A percentile compares a stretch with the other conserved stretches of the same genome.
Conservation (phyloP, 2,888 invertebrate species). For the Gymnocheta viridis region DNA sequence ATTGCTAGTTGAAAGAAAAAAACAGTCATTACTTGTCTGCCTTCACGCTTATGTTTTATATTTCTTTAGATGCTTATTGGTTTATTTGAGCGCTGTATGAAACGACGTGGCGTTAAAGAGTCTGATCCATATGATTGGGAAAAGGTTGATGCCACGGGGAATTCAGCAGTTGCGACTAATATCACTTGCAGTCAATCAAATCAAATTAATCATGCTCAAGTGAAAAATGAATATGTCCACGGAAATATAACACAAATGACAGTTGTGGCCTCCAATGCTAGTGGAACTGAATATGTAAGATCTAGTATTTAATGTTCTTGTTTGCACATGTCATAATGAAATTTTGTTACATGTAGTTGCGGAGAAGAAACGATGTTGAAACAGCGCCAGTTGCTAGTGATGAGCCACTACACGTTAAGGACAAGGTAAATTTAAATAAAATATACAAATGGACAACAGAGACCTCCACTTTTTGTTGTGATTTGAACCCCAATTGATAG, state of each 20-base stretch:
- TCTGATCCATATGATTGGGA: constrained; percentile 98
- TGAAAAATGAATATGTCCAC: constrained; percentile 80
- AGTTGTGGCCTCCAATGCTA: constrained; percentile 81
- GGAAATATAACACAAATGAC: constrained; percentile 82
- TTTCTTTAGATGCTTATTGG: constrained; percentile 88
- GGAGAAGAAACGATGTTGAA: constrained; percentile 86
- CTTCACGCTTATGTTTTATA: too few species aligned
- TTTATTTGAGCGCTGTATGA: constrained; percentile 95
- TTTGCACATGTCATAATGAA: background rate
- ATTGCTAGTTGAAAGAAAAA: too few species aligned
- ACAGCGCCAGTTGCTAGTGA: constrained; percentile 85
- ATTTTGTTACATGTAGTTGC: constrained; percentile 82
- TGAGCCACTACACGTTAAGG: constrained; percentile 84
- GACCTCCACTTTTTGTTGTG: too few species aligned
- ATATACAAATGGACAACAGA: background rate
- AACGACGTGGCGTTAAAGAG: constrained; percentile 93
- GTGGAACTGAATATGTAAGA: constrained; percentile 82
- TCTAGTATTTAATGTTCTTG: background rate
- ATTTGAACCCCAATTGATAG: too few species aligned
- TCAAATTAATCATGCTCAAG: constrained; percentile 78
- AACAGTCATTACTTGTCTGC: too few species aligned
- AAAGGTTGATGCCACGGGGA: constrained; percentile 83
- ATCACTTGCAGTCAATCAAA: constrained; percentile 79
- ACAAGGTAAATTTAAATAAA: constrained; percentile 77
- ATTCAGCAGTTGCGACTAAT: constrained; percentile 59